Base-by-base conservation (phyloP, 2,888 invertebrate genomes). In the Drosophila peninsularis region DNA sequence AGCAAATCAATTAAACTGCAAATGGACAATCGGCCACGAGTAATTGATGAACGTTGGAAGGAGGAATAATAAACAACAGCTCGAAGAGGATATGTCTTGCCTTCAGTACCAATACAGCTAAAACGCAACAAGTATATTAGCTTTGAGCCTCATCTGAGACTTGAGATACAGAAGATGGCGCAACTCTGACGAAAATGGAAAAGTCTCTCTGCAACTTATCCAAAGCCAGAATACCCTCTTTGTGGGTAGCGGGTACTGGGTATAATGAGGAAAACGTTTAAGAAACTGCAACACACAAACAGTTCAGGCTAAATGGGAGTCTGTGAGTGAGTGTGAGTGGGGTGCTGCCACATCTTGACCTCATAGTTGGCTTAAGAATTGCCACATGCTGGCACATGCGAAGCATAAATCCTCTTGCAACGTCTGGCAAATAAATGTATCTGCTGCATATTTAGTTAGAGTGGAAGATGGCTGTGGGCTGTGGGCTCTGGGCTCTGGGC, bases 371-470 rank as follows among this genome's bases (percentile, higher is more conserved):
- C 71, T 65, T 69, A 61, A 65, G 73, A 77, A 73, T 77, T 82
- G 78, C 78, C 78, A 72, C 65, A 62, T 80, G 69, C 67, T 60
- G 58, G 78, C 66, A 58, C 62, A 71, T 68, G 65, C 65, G 72
- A 71, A 70, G 79, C 85, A 82, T 71, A 78, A 84, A 82, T 87
- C 71, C 72, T 71, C 72, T 77, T 58, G 63, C 58, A 62, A 37
- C 53, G 52, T 42, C 47, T 61, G 56, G 61, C 69, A 82, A 78
- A 71, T 78, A 68, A 68, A 78, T 83, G 73, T 69, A 64, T 87
- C 84, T 81, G 73, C 67, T 75, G 88, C 71, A 81, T 84, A 88
- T 87, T 89, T 81, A 73, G 73, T 71, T 83, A 44, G 32, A 70
- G 62, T 37, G 50, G n/a, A 13, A n/a, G 17, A 37, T 24, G 42